These are phyloP conservation scores for Tenrec ecaudatus DNA, from an alignment of 2,113 vertebrate genomes.

Conservation along the genomic window DNA sequence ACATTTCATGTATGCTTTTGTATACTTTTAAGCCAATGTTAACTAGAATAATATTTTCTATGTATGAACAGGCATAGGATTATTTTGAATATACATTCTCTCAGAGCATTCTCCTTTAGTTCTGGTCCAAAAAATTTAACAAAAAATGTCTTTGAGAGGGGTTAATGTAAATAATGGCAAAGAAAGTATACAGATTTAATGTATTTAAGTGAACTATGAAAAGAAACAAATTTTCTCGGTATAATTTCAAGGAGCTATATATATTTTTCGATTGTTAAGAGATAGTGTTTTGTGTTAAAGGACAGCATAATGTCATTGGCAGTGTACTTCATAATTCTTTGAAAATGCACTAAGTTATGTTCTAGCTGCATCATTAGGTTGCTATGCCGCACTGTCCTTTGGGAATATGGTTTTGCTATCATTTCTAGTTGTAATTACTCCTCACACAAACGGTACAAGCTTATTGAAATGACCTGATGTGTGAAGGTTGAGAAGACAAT, in stretches of 20 bases:
- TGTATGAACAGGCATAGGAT: accelerated
- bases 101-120: slow-evolving; percentile 1
- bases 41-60: neutral
- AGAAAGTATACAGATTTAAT: neutral
- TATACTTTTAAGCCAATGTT: neutral
- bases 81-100: neutral
- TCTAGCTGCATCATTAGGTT: slow-evolving; percentile 82
- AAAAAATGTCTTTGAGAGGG: neutral
- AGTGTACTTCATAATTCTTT: slow-evolving; percentile 79
- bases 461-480: slow-evolving; percentile 81
- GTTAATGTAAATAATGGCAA: neutral
- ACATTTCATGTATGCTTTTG: too few relatives aligned
- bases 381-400: slow-evolving; percentile 71
- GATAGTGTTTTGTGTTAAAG: slow-evolving; percentile 55
- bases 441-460: slow-evolving; percentile 45
- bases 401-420: slow-evolving; percentile 80
- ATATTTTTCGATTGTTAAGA: slow-evolving; percentile 30
- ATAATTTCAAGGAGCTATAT: neutral
- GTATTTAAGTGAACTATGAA: slow-evolving; percentile 9
- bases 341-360: slow-evolving; percentile 76
- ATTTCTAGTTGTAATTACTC: slow-evolving; percentile 79
- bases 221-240: neutral
- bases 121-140: neutral
- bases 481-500: slow-evolving; percentile 81
- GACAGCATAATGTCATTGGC: slow-evolving; percentile 74